Evolutionary conservation across 2,113 vertebrate species (phyloP), one percentile per base, ranked within the genome.

Genomic region (Steatornis caripensis): DNA sequence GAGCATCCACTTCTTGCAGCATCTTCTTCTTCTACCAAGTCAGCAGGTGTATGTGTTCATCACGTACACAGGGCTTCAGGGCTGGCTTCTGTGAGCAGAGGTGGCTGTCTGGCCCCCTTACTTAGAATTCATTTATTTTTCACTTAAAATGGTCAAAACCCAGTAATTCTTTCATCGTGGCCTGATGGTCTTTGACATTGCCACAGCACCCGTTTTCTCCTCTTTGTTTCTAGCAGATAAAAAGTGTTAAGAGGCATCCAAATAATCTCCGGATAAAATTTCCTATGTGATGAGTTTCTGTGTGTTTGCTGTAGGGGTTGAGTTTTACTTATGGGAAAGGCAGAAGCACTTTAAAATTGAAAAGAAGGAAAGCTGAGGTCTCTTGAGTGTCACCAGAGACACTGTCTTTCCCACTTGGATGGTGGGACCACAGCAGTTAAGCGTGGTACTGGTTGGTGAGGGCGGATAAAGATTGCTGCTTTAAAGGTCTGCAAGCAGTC

Each of bases 51-150:
- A 15, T 34, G 12, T 46, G 4, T 36, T 77, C 64, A n/a, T 51
- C 1, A 0, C 53, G 26, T 27, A 64, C 0, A 1, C 20, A 22
- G 8, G 29, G 37, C 32, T 27, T 16, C 49, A 54, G 43, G 64
- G 27, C 60, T 17, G 36, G 10, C 54, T 69, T 64, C 49, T 74
- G 10, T 41, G 69, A 57, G 65, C n/a, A 55, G 27, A 43, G 5
- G 8, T 37, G 51, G 9, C 36, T 49, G 12, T 29, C 39, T 51
- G 20, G 4, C 6, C 14, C 39, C 26, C 21, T 43, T 61, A 16
- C 20, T 75, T 58, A 41, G 1, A 37, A 34, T 62, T 39, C 20
- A 26, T 66, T 71, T 66, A 4, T 53, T 83, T 90, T 83, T 75
- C 49, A 32, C 15, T 54, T 87, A 45, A 87, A 93, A 41, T 41